Conservation (phyloP, 2,113 vertebrate species). For the Sphaerodactylus townsendi region DNA sequence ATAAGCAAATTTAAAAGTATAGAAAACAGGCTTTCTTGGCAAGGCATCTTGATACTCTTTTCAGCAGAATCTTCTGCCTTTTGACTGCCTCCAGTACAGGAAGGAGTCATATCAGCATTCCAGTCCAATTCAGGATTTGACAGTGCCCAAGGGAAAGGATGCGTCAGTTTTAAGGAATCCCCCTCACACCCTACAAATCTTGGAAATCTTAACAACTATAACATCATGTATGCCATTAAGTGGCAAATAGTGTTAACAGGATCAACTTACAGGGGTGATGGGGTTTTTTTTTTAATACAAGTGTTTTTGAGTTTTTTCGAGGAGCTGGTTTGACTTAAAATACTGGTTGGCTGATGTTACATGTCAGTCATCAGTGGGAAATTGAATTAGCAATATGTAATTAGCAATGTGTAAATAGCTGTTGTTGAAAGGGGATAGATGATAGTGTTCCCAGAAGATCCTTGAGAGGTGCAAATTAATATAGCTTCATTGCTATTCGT, state of each 20-base stretch:
- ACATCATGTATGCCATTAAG: slow-evolving; percentile 60
- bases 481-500: not conserved
- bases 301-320: slow-evolving; percentile 38
- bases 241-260: slow-evolving; percentile 54
- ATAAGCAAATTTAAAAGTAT: slow-evolving; percentile 20
- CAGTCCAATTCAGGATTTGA: slow-evolving; percentile 50
- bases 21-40: slow-evolving; percentile 51
- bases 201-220: slow-evolving; percentile 60
- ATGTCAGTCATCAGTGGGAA: not conserved
- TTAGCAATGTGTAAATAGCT: not conserved
- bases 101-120: slow-evolving; percentile 47
- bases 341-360: slow-evolving; percentile 10
- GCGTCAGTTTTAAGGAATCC: slow-evolving; percentile 64
- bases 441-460: slow-evolving; percentile 9
- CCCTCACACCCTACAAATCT: slow-evolving; percentile 60
- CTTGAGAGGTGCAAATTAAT: slow-evolving; percentile 15
- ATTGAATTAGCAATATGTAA: slow-evolving; percentile 11
- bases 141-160: slow-evolving; percentile 57
- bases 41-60: slow-evolving; percentile 35
- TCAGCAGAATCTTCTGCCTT: slow-evolving; percentile 58
- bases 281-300: not conserved
- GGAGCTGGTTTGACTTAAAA: slow-evolving; percentile 39
- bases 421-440: not conserved
- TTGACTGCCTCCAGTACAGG: slow-evolving; percentile 31
- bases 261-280: slow-evolving; percentile 37